These are phyloP conservation scores for Neoscelio sp. DNA, from an alignment of 2,888 invertebrate species.

Conservation along the genomic window DNA sequence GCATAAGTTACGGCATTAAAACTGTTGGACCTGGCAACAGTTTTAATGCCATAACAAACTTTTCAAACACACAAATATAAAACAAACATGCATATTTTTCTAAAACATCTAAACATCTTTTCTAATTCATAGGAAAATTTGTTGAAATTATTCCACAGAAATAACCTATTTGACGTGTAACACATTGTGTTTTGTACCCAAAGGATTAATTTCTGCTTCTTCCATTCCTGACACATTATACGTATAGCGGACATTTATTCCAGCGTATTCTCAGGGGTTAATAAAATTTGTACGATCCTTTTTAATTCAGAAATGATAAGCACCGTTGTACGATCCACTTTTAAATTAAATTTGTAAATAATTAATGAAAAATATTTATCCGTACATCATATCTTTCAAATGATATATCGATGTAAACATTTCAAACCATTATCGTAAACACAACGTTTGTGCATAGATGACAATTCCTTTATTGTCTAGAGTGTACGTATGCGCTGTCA, in stretches of 20 bases:
- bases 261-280: slow-evolving; percentile 14
- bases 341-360: background rate
- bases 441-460: background rate
- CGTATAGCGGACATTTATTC: slow-evolving; percentile 14
- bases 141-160: too few species aligned
- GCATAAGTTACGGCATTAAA: too few species aligned
- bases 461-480: slow-evolving; percentile 6
- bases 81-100: too few species aligned
- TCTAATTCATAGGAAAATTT: too few species aligned
- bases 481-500: slow-evolving; percentile 9
- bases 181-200: background rate
- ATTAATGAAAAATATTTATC: too few species aligned
- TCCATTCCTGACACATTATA: slow-evolving; percentile 4
- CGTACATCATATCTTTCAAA: too few species aligned
- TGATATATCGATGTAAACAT: too few species aligned
- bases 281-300: slow-evolving; percentile 34
- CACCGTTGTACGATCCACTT: background rate
- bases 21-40: too few species aligned
- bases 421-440: too few species aligned
- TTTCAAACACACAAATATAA: too few species aligned
- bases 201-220: slow-evolving; percentile 30
- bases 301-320: slow-evolving; percentile 6
- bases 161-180: slow-evolving; percentile 30
- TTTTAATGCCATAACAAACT: too few species aligned
- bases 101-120: too few species aligned